Evolutionary conservation across 2,888 invertebrate genomes (phyloP).

Genomic region (Resseliella maxima): DNA sequence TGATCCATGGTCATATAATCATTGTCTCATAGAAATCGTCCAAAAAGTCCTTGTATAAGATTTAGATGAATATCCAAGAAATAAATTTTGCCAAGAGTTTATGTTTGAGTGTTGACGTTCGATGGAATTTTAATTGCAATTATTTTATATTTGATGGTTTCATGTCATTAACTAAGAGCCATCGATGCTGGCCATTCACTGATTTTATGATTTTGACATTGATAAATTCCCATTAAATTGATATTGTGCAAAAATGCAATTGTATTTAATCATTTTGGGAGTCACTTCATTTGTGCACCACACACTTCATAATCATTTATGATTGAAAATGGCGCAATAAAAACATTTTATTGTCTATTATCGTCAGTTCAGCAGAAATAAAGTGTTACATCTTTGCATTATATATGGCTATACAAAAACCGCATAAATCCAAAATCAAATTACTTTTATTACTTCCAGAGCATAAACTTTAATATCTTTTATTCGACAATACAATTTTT

Average conservation of each 20-base stretch:
- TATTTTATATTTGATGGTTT: too few species aligned
- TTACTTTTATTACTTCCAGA: not conserved
- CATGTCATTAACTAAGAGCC: too few species aligned
- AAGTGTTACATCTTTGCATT: too few species aligned
- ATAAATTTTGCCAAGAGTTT: not conserved
- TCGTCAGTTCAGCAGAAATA: not conserved
- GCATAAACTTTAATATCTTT: not conserved
- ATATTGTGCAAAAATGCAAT: not conserved
- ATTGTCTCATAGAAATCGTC: too few species aligned
- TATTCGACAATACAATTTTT: not conserved
- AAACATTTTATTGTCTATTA: constrained; percentile 31
- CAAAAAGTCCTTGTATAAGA: too few species aligned
- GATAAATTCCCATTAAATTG: not conserved
- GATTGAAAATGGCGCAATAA: not conserved
- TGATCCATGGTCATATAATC: too few species aligned
- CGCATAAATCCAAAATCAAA: not conserved
- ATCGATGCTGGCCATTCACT: not conserved
- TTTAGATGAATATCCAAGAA: not conserved
- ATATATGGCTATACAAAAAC: not conserved
- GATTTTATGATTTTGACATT: not conserved
- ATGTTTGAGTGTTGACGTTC: constrained; percentile 16
- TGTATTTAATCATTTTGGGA: not conserved
- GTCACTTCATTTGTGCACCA: not conserved
- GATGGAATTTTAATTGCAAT: constrained; percentile 28
- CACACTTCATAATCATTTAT: constrained; percentile 11